These are phyloP conservation scores for Atrichornis clamosus DNA, from an alignment of 2,113 vertebrate genomes.

Conservation along the genomic window DNA sequence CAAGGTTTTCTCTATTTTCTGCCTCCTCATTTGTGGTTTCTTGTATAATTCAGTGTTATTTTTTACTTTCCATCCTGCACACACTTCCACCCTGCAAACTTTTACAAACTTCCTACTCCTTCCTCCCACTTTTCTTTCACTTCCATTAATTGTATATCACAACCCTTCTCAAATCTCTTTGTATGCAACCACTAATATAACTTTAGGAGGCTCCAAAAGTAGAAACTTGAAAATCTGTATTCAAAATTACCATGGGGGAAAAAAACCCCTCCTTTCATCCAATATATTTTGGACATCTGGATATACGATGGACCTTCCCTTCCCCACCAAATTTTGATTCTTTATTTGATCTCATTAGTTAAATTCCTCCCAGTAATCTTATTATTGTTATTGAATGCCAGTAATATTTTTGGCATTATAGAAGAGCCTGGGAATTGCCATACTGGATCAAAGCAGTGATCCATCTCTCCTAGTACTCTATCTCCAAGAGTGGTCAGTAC, in stretches of 20 bases:
- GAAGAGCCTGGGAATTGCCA: slow-evolving; percentile 58
- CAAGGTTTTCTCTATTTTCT: neutral
- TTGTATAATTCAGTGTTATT: neutral
- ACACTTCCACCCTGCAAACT: neutral
- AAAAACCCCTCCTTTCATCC: neutral
- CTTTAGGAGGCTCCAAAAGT: neutral
- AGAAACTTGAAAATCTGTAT: neutral
- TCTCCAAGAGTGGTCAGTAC: slow-evolving; percentile 50
- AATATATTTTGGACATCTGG: slow-evolving; percentile 10
- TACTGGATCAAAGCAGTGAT: slow-evolving; percentile 49
- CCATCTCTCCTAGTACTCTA: slow-evolving; percentile 23
- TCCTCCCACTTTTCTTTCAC: neutral
- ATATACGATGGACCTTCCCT: neutral
- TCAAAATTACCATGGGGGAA: neutral
- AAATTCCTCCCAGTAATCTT: slow-evolving; percentile 46
- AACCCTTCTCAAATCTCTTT: neutral
- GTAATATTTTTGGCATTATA: slow-evolving; percentile 41
- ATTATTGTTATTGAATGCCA: slow-evolving; percentile 47
- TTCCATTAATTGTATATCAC: neutral
- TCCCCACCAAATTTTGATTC: slow-evolving; percentile 31
- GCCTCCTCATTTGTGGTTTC: neutral
- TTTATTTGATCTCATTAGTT: slow-evolving; percentile 53
- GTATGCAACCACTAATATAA: neutral
- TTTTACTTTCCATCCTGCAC: neutral
- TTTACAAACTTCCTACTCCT: neutral